Evolutionary conservation across 2,113 vertebrate species (phyloP).

Genomic region (Crocuta crocuta): DNA sequence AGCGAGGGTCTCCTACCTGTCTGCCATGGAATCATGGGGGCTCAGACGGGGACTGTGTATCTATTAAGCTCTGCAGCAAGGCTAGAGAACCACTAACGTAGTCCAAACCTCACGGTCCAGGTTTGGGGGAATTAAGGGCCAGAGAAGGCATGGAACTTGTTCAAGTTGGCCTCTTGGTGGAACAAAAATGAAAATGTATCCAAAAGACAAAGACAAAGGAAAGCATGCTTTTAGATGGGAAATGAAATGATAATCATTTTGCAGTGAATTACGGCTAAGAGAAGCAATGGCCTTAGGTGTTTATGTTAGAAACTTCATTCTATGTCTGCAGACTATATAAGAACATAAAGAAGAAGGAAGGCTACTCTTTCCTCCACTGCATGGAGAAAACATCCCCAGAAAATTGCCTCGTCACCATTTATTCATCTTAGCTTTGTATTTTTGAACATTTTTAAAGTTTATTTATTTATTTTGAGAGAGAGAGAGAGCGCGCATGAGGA

Average conservation of each 20-base stretch:
- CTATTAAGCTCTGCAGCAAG: background rate
- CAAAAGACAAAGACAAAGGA: background rate
- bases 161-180: background rate
- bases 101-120: background rate
- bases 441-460: background rate
- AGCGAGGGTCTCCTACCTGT: background rate
- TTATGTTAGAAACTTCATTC: background rate
- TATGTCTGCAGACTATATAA: background rate
- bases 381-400: background rate
- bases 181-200: background rate
- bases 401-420: background rate
- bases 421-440: background rate
- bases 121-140: background rate
- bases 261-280: background rate
- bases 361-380: background rate
- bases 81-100: background rate
- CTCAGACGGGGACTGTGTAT: accelerated
- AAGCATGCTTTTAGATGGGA: background rate
- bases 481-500: no score
- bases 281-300: background rate
- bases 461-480: no score
- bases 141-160: background rate
- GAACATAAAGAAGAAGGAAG: background rate
- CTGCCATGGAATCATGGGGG: background rate
- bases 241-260: background rate